phyloP scores from a whole-genome alignment of 2,797 vertebrate genomes.

The Crenichthys baileyi region DNA sequence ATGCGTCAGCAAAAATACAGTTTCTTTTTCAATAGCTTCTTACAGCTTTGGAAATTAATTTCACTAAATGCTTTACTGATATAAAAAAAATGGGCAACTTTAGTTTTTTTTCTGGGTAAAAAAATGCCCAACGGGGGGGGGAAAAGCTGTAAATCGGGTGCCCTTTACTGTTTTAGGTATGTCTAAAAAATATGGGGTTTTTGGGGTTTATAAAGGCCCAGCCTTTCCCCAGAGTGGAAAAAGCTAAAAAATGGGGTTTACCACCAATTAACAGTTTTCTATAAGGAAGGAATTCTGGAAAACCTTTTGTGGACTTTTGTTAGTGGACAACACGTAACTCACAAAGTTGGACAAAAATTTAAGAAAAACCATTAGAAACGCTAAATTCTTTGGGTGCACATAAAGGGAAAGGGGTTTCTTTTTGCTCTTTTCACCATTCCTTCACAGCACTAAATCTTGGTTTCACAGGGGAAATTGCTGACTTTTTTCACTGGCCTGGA shows the following conservation, averaged over 20 bases:
- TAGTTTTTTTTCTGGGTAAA: no score
- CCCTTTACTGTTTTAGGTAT: no score
- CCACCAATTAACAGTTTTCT: not conserved
- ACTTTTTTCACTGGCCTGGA: slow-evolving; percentile 70
- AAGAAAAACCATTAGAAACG: slow-evolving; percentile 47
- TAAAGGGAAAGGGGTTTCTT: slow-evolving; percentile 27
- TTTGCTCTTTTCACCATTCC: slow-evolving; percentile 46
- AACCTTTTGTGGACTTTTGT: slow-evolving; percentile 4
- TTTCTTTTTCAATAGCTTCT: not conserved
- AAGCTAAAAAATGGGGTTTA: not conserved
- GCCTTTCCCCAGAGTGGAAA: not conserved
- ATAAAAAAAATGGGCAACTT: not conserved
- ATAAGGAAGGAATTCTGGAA: not conserved
- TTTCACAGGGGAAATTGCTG: slow-evolving; percentile 63
- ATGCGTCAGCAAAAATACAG: not conserved
- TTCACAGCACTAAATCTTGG: slow-evolving; percentile 69
- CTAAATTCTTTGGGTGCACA: no score
- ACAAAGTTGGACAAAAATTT: slow-evolving; percentile 22
- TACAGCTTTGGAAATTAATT: not conserved
- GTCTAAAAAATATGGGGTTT: not conserved
- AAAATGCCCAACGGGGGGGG: no score
- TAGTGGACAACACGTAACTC: slow-evolving; percentile 23
- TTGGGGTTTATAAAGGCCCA: not conserved
- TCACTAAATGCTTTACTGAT: not conserved
- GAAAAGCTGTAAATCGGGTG: no score